These are phyloP conservation scores for Apomyelois bistriatella DNA, from an alignment of 2,888 invertebrate genomes.

Conservation along the genomic window DNA sequence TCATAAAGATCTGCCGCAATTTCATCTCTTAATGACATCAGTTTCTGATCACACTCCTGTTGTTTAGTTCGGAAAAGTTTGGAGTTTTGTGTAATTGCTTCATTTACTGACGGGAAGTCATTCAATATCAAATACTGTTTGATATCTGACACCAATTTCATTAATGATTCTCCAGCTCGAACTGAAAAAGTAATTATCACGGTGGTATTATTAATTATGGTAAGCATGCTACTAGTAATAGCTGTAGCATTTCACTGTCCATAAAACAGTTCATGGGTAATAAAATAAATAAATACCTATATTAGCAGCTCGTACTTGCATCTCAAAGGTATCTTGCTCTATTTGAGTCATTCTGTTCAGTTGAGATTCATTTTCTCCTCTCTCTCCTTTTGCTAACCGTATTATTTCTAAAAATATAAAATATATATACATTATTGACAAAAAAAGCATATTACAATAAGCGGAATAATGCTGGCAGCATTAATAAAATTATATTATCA, in stretches of 20 bases:
- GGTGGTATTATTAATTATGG: no score
- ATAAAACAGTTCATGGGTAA: no score
- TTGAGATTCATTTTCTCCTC: slow-evolving; percentile 94
- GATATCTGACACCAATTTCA: slow-evolving; percentile 98
- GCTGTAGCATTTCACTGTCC: no score
- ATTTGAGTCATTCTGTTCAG: slow-evolving; percentile 94
- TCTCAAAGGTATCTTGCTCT: slow-evolving; percentile 97
- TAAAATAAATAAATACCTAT: no score
- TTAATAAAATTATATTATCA: no score
- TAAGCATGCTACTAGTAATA: no score
- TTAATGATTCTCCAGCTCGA: slow-evolving; percentile 96
- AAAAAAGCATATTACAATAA: no score
- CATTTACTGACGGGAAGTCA: slow-evolving; percentile 98
- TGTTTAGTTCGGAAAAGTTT: slow-evolving; percentile 94
- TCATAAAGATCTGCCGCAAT: slow-evolving; percentile 96
- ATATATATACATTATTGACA: no score
- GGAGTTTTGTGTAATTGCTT: slow-evolving; percentile 96
- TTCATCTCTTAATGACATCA: slow-evolving; percentile 95
- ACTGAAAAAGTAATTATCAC: slow-evolving; percentile 76
- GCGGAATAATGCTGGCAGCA: no score
- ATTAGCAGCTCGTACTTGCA: slow-evolving; percentile 97
- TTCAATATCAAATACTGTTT: slow-evolving; percentile 98
- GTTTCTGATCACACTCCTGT: slow-evolving; percentile 94
- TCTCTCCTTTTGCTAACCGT: slow-evolving; percentile 93
- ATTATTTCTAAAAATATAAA: slow-evolving; percentile 90